A percentile compares a stretch with the other conserved stretches of the same genome.
phyloP scores from a whole-genome alignment of 2,113 vertebrate species.

The Axis porcinus region DNA sequence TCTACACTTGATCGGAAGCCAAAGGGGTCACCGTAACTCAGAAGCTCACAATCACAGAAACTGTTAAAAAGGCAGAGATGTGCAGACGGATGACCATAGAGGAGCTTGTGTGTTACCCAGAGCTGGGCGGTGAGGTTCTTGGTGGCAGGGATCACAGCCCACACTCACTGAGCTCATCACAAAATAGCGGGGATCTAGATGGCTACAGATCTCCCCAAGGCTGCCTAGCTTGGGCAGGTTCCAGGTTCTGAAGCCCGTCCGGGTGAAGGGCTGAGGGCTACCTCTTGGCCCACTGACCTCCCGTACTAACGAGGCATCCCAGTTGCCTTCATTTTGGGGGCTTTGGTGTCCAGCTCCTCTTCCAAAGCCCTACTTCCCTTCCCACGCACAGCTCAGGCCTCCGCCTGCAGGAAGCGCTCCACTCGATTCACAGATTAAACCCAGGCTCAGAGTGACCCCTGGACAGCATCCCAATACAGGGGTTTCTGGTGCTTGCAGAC shows the following conservation, averaged over 20 bases:
- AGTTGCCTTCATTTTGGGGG: fast-evolving
- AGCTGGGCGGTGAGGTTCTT: background rate
- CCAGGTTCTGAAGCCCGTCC: fast-evolving
- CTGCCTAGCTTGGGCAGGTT: background rate
- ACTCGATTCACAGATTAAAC: background rate
- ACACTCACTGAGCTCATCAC: background rate
- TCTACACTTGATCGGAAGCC: background rate
- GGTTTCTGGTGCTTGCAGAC: slow-evolving; percentile 73
- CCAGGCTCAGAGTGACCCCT: fast-evolving
- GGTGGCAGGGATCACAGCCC: fast-evolving
- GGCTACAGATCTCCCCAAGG: background rate
- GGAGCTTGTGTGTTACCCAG: fast-evolving
- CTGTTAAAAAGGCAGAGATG: fast-evolving
- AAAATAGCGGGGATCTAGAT: background rate
- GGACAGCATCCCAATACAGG: background rate
- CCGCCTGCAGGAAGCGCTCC: background rate
- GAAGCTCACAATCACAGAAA: fast-evolving
- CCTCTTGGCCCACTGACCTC: fast-evolving
- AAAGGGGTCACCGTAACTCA: fast-evolving
- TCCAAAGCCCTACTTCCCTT: background rate
- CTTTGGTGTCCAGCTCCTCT: background rate
- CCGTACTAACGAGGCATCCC: fast-evolving
- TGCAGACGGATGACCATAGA: background rate
- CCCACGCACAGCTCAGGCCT: too few species aligned
- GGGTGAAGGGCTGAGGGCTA: background rate